phyloP scores from a whole-genome alignment of 2,888 invertebrate genomes.

The Drosophila mulleri region DNA sequence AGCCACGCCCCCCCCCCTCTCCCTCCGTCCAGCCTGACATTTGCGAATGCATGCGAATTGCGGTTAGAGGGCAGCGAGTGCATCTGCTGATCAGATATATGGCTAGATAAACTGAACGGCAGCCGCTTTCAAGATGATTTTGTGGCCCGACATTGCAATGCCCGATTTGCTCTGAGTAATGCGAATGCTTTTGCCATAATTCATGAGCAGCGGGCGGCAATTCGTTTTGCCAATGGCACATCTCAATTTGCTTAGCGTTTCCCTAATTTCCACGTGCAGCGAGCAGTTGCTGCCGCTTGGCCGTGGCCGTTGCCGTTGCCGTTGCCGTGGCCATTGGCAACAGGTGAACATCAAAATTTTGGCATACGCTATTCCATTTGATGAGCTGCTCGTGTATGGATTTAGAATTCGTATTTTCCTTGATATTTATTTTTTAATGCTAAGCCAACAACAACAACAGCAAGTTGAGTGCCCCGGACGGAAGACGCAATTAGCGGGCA shows the following conservation, averaged over 20 bases:
- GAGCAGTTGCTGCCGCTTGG: constrained; percentile 9
- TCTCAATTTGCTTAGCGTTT: constrained; percentile 18
- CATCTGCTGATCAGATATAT: constrained; percentile 59
- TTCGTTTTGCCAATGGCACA: constrained; percentile 1
- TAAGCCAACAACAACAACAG: neutral
- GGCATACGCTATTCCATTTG: constrained; percentile 22
- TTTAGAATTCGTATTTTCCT: constrained; percentile 6
- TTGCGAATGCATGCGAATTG: constrained; percentile 44
- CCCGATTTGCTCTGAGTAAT: constrained; percentile 60
- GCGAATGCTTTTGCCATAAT: constrained; percentile 57
- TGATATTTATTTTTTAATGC: neutral
- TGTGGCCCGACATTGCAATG: constrained; percentile 32
- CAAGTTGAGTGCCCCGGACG: constrained; percentile 24
- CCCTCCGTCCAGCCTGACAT: neutral
- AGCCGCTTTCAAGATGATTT: constrained; percentile 39
- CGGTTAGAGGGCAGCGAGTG: constrained; percentile 53
- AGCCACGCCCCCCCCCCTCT: neutral
- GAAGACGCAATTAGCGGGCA: constrained; percentile 54
- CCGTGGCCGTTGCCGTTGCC: neutral
- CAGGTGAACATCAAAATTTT: constrained; percentile 36
- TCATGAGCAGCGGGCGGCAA: constrained; percentile 41
- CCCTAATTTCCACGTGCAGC: constrained; percentile 15
- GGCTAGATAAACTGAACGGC: constrained; percentile 34
- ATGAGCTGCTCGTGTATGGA: constrained; percentile 17
- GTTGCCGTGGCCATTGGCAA: constrained; percentile 17